Base-by-base conservation (phyloP, 1,140 invertebrate genomes). In the Drosophila erecta region DNA sequence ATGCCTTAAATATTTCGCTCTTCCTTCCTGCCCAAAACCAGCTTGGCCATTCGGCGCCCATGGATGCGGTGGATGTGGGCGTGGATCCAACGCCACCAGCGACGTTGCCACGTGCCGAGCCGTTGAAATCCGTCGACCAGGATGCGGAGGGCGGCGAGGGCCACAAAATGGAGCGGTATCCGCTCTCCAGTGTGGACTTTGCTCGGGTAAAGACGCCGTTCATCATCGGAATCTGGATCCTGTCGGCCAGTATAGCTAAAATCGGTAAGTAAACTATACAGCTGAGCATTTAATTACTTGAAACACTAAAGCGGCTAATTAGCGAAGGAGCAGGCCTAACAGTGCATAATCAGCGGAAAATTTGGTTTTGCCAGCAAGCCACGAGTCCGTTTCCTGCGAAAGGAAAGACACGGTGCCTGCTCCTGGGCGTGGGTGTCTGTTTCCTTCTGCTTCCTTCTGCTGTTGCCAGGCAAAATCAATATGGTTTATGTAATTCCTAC, bases 211-310 rank as follows among this genome's bases (percentile, higher is more conserved):
- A 98, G 92, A 97, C 96, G 3, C 97, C 98, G 0, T 98, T 98
- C 92, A 95, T 98, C 72, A 98, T 99, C 69, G 96, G 97, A 10
- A 93, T 98, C 60, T 99, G 98, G 98, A 98, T 99, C 80, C 96
- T 99, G 78, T 97, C 97, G 79, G 97, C 97, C 20, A 98, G 97
- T 91, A 93, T 98, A 79, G 97, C 97, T 3, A 99, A 98, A 95
- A 98, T 98, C 89, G 97, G 98, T 98, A 92, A 96, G 95, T 94
- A 7, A 37, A 17, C 1, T 14, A 46, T 6, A 30, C 2, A 10
- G 6, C 38, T 40, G n/a, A 40, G 7, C 7, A 15, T 27, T 3
- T 0, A 3, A 14, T 4, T 33, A 14, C 14, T 58, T 15, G 40
- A n/a, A 12, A 15, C n/a, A 27, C 11, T n/a, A 10, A 20, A n/a